Conservation (phyloP, 30 jellyfish, hydroid and myxozoan species). For the Cassiopea andromeda region DNA sequence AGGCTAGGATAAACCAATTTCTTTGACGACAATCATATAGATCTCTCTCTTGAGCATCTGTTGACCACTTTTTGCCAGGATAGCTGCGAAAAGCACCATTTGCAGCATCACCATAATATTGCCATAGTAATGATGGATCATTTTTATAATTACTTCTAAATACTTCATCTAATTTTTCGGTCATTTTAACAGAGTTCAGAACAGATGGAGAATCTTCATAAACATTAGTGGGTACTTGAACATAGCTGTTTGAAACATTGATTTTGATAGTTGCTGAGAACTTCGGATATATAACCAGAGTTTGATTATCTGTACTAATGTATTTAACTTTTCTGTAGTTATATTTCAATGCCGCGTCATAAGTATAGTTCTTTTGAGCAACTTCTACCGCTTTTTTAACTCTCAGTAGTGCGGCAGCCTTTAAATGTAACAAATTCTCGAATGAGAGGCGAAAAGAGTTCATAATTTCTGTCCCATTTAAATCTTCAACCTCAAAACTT, state of each 20-base stretch:
- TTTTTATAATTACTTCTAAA: conserved; percentile 51
- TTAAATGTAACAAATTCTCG: conserved; percentile 34
- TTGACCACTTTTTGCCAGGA: conserved; percentile 79
- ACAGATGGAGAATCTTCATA: conserved; percentile 66
- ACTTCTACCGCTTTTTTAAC: conserved; percentile 19
- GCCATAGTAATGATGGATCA: conserved; percentile 73
- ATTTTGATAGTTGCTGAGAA: conserved; percentile 65
- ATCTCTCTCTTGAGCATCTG: conserved; percentile 51
- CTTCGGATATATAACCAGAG: conserved; percentile 23
- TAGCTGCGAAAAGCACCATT: conserved; percentile 82
- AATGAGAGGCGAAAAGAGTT: conserved; percentile 24
- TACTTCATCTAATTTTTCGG: conserved; percentile 71
- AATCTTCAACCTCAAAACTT: conserved; percentile 2
- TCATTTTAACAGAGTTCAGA: conserved; percentile 62
- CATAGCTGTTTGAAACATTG: conserved; percentile 71
- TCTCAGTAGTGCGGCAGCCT: conserved; percentile 45
- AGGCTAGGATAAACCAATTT: conserved; percentile 79
- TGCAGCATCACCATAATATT: conserved; percentile 79
- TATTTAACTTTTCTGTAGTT: conserved; percentile 40
- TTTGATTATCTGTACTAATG: conserved; percentile 37
- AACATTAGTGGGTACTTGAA: conserved; percentile 92
- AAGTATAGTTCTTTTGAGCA: conserved; percentile 8
- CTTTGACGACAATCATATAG: conserved; percentile 76
- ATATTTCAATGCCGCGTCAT: neutral
- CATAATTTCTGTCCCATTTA: conserved; percentile 59